These are phyloP conservation scores for Bibio marci DNA, from an alignment of 2,888 invertebrate species.

Conservation along the genomic window DNA sequence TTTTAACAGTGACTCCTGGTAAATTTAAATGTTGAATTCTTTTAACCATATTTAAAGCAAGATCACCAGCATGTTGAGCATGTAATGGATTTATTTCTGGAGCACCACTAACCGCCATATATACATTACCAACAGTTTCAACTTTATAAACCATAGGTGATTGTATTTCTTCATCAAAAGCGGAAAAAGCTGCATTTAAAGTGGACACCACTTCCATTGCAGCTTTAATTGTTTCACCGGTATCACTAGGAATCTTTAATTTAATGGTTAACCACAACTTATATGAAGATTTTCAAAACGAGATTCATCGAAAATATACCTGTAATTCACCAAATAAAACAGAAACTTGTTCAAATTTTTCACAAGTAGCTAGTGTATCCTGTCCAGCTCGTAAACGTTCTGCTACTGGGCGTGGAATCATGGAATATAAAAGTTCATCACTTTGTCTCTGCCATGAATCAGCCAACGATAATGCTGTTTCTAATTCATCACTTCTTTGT, in stretches of 20 bases:
- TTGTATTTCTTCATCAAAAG: conserved; percentile 70
- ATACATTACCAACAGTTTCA: conserved; percentile 82
- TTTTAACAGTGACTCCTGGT: conserved; percentile 44
- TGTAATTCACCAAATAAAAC: conserved; percentile 26
- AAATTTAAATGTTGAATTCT: conserved; percentile 48
- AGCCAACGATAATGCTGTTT: conserved; percentile 55
- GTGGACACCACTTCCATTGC: conserved; percentile 69
- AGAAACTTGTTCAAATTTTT: conserved; percentile 37
- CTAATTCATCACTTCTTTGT: conserved; percentile 57
- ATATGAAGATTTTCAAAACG: too few species aligned
- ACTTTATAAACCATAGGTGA: conserved; percentile 81
- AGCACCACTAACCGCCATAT: conserved; percentile 83
- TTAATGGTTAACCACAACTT: too few species aligned
- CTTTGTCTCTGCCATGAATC: conserved; percentile 76
- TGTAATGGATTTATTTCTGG: conserved; percentile 60
- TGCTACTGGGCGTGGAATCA: conserved; percentile 78
- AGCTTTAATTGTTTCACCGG: conserved; percentile 22
- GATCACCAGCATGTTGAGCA: conserved; percentile 58
- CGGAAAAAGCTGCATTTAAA: conserved; percentile 73
- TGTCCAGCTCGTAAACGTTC: conserved; percentile 60
- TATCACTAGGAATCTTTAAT: conserved; percentile 7
- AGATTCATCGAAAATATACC: too few species aligned
- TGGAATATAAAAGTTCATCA: conserved; percentile 75
- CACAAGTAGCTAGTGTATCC: conserved; percentile 61
- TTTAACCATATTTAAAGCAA: conserved; percentile 56